Percentiles rank a stretch among this genome's conserved stretches.
Conservation (phyloP, 2,888 invertebrate species). For the Thymelicus sylvestris region DNA sequence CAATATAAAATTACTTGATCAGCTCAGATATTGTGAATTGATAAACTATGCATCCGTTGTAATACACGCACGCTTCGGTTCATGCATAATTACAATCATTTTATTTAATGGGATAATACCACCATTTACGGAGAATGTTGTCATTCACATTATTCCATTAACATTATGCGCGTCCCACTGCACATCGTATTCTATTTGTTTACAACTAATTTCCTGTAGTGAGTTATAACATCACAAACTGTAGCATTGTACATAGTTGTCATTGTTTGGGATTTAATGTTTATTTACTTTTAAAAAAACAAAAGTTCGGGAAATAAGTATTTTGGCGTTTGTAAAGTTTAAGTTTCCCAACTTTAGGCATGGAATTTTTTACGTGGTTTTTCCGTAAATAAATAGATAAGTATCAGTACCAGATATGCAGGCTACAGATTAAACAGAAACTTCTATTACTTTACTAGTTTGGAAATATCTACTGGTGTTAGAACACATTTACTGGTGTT, state of each 20-base stretch:
- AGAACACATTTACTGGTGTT: no score
- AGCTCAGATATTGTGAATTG: conserved; percentile 10
- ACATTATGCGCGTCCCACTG: not conserved
- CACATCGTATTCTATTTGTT: not conserved
- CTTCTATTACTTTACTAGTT: no score
- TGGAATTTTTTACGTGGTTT: no score
- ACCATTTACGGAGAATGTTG: not conserved
- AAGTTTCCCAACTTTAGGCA: no score
- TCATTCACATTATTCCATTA: not conserved
- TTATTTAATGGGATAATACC: not conserved
- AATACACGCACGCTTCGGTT: not conserved
- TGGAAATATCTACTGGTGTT: no score
- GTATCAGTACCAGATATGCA: no score
- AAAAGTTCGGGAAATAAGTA: not conserved
- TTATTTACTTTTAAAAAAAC: not conserved
- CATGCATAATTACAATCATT: not conserved
- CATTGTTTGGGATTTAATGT: no score
- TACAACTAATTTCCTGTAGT: not conserved
- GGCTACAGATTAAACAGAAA: no score
- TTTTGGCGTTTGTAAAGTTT: no score
- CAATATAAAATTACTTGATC: no score
- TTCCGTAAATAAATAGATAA: no score
- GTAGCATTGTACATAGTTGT: no score
- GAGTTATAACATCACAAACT: not conserved
- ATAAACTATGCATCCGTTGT: conserved; percentile 22